Conservation (phyloP, 2,888 invertebrate genomes). For the Dynastes hyllus region DNA sequence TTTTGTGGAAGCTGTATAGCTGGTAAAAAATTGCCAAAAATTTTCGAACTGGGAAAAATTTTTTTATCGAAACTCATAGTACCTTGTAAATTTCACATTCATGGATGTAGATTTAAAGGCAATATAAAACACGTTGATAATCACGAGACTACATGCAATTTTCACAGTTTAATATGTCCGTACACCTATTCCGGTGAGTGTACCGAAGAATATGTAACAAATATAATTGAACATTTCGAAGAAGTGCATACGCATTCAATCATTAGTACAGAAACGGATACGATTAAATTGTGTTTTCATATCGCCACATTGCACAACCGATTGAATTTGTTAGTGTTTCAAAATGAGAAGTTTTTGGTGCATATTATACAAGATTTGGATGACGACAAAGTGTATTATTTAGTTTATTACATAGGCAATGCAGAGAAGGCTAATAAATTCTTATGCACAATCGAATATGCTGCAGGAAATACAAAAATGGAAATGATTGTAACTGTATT, state of each 20-base stretch:
- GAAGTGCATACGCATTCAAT: slow-evolving; percentile 62
- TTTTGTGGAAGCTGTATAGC: slow-evolving; percentile 62
- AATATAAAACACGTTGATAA: slow-evolving; percentile 56
- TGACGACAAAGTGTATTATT: slow-evolving; percentile 60
- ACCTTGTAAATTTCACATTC: slow-evolving; percentile 61
- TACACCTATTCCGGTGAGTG: slow-evolving; percentile 58
- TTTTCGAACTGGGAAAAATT: too few species aligned
- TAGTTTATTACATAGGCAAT: slow-evolving; percentile 62
- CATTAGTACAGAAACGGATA: slow-evolving; percentile 61
- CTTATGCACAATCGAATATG: slow-evolving; percentile 64
- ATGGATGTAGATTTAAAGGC: slow-evolving; percentile 60
- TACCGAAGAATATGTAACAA: slow-evolving; percentile 58
- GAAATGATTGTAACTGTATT: slow-evolving; percentile 58
- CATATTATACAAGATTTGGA: slow-evolving; percentile 60
- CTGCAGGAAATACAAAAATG: slow-evolving; percentile 60
- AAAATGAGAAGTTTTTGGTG: slow-evolving; percentile 61
- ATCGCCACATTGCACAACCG: slow-evolving; percentile 57
- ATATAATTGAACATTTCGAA: slow-evolving; percentile 63
- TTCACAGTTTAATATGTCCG: slow-evolving; percentile 59
- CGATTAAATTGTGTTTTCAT: slow-evolving; percentile 62
- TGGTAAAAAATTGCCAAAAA: slow-evolving; percentile 49
- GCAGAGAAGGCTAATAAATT: slow-evolving; percentile 57
- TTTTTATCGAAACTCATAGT: slow-evolving; percentile 59
- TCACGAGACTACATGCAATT: slow-evolving; percentile 61
- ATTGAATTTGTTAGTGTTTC: slow-evolving; percentile 62